phyloP scores from a whole-genome alignment of 2,113 vertebrate genomes.

The Anoura caudifer region DNA sequence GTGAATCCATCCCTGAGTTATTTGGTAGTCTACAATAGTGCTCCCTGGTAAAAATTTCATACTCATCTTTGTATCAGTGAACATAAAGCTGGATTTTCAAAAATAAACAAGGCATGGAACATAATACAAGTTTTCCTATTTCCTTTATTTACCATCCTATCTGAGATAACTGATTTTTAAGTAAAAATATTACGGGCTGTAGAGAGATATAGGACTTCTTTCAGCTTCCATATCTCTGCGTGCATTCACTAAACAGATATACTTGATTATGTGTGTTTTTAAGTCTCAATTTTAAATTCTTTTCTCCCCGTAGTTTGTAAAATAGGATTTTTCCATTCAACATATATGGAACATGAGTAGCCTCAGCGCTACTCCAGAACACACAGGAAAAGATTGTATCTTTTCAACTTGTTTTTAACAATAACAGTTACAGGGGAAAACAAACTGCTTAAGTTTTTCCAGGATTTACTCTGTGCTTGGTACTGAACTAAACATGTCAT shows the following conservation, averaged over 20 bases:
- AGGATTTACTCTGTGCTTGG: not conserved
- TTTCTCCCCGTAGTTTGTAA: not conserved
- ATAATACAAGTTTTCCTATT: slow-evolving; percentile 29
- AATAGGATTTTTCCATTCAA: not conserved
- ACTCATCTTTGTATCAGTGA: slow-evolving; percentile 37
- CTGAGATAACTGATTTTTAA: slow-evolving; percentile 2
- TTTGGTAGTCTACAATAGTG: slow-evolving; percentile 16
- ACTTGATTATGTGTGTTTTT: not conserved
- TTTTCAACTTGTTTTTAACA: not conserved
- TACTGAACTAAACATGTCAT: not conserved
- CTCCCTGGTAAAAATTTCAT: slow-evolving; percentile 31
- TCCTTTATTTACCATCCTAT: not conserved
- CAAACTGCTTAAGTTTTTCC: not conserved
- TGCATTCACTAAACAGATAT: not conserved
- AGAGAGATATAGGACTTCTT: not conserved
- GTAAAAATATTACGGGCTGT: not conserved
- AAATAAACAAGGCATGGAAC: slow-evolving; percentile 28
- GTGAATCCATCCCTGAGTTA: not conserved
- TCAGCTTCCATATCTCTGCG: not conserved
- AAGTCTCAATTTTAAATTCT: slow-evolving; percentile 2
- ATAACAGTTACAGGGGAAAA: not conserved
- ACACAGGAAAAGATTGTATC: not conserved
- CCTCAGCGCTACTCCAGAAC: not conserved
- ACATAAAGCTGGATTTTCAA: slow-evolving; percentile 48
- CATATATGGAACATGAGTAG: not conserved